A percentile compares a stretch with the other conserved stretches of the same genome.
Evolutionary conservation across 2,888 invertebrate genomes (phyloP).

Genomic region (Clitarchus hookeri): DNA sequence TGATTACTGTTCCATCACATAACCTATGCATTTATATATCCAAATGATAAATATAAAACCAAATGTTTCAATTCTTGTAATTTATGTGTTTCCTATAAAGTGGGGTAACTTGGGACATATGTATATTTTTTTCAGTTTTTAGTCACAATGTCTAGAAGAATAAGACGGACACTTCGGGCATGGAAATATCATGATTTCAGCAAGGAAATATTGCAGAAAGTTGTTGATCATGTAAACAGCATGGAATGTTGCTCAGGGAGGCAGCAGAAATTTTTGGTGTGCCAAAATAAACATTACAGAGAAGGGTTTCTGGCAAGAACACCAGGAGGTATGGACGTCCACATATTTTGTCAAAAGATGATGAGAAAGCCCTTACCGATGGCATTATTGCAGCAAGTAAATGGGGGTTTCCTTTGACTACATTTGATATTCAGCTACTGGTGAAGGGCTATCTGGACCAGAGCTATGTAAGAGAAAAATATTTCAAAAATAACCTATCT

Average conservation of each 20-base stretch:
- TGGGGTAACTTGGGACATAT: not conserved
- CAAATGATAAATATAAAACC: not conserved
- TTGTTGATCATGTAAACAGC: too few species aligned
- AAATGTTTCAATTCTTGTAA: not conserved
- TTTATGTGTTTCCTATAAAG: not conserved
- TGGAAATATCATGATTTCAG: too few species aligned
- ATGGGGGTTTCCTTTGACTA: not conserved
- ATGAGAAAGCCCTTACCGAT: not conserved
- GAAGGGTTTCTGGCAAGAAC: too few species aligned
- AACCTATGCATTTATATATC: not conserved
- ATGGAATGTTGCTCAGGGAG: too few species aligned
- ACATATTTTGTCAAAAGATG: too few species aligned
- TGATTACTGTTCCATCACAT: not conserved
- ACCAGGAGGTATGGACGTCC: too few species aligned
- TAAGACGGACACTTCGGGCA: too few species aligned
- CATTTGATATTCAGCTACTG: not conserved
- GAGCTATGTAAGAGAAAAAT: not conserved
- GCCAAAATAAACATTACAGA: too few species aligned
- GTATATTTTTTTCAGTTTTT: too few species aligned
- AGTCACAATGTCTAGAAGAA: too few species aligned
- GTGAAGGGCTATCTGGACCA: not conserved
- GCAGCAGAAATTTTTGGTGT: too few species aligned
- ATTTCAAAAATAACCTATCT: not conserved
- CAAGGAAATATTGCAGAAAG: too few species aligned
- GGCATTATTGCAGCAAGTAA: slow-evolving; percentile 8